Base-by-base conservation (phyloP, 1,140 invertebrate species). In the Drosophila tristis region DNA sequence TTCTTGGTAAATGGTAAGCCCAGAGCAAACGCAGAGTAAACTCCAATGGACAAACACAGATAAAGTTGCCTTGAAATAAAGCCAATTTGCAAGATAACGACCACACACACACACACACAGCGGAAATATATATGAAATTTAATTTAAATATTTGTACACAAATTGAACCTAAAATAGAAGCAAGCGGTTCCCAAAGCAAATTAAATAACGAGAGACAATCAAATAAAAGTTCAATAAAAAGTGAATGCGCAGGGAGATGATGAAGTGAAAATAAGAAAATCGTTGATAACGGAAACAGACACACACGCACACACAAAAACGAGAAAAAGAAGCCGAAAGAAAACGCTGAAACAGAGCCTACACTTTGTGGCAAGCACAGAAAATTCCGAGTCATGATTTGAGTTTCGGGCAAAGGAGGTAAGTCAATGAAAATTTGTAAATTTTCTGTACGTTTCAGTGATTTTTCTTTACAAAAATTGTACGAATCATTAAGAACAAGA, bases 311-410 rank as follows among this genome's bases (percentile, higher is more conserved):
- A 61, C 62, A 48, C 64, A 57, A 45, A 45, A 56, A 45, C 29
- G 15, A 43, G 59, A 55, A 47, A 62, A 16, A 15, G 53, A 20
- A 6, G 58, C 20, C 16, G 35, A 63, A 63, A 65, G 39, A 15
- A 39, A 26, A 39, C 20, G 20, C 20, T 20, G 15, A 43, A 51
- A 35, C 39, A 61, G 51, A 74, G 58, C 9, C 11, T 2, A 39
- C 35, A 78, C 78, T 81, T 73, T 78, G 74, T 49, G 42, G 60
- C 54, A 50, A 53, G 45, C 51, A 11, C 45, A 20, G 50, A 73
- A 65, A 74, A 82, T 58, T 65, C 64, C 57, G 44, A 62, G 81
- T 59, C 76, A 87, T 87, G 84, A 79, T 82, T 87, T 87, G 84
- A 87, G 68, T 66, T 74, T 58, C 54, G 66, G 42, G 45, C 42